phyloP scores from a whole-genome alignment of 2,113 vertebrate species.

The Phalacrocorax aristotelis region DNA sequence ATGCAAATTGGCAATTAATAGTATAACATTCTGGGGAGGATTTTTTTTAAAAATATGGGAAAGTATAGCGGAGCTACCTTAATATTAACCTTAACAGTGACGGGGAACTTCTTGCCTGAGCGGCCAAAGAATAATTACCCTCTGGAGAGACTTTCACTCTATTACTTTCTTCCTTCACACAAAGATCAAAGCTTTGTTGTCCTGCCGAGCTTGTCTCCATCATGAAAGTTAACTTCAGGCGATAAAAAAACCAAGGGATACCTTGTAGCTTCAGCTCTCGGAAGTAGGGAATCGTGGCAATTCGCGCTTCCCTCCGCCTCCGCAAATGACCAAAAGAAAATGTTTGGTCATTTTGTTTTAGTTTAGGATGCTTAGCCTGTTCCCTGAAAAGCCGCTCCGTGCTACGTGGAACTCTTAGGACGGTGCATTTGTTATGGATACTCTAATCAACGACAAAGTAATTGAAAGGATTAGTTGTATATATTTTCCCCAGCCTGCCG shows the following conservation, averaged over 20 bases:
- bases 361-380: neutral
- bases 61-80: conserved; percentile 79
- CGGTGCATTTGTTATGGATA: conserved; percentile 1
- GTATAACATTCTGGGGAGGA: conserved; percentile 82
- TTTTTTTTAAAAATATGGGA: conserved; percentile 51
- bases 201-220: conserved; percentile 66
- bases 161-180: conserved; percentile 60
- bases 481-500: conserved; percentile 45
- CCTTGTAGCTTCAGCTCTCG: neutral
- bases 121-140: conserved; percentile 77
- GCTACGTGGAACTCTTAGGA: neutral
- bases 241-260: conserved; percentile 1
- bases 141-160: conserved; percentile 71
- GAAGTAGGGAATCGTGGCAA: neutral
- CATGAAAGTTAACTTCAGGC: conserved; percentile 66
- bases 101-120: conserved; percentile 64
- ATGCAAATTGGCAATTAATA: conserved; percentile 93
- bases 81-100: conserved; percentile 76
- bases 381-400: neutral
- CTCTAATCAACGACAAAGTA: conserved; percentile 16
- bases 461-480: conserved; percentile 54
- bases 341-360: neutral
- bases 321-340: neutral
- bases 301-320: neutral
- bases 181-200: conserved; percentile 72